Percentiles rank a stretch among this genome's conserved stretches.
Evolutionary conservation across 1,140 invertebrate genomes (phyloP).

Genomic region (Whitmania pigra): DNA sequence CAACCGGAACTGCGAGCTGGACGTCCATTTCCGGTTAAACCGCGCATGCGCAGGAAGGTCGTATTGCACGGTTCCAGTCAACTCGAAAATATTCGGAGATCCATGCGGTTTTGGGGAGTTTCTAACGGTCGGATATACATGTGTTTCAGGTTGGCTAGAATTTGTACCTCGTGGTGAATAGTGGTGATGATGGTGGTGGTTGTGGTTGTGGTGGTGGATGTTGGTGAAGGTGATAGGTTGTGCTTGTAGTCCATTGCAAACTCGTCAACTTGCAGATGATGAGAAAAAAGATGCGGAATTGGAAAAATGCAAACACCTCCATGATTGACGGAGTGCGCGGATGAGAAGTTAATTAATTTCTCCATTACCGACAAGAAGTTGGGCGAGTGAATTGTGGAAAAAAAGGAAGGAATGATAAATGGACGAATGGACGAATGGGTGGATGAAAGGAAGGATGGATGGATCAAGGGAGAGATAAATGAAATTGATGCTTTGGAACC

Average conservation of each 20-base stretch:
- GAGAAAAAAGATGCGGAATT: slow-evolving; percentile 17
- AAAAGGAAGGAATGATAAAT: slow-evolving; percentile 22
- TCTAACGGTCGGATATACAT: slow-evolving; percentile 22
- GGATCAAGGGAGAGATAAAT: not conserved
- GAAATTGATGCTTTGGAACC: too few relatives aligned
- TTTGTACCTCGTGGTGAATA: not conserved
- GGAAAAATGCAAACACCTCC: slow-evolving; percentile 1
- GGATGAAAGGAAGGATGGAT: slow-evolving; percentile 16
- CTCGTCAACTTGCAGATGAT: not conserved
- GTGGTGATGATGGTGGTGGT: not conserved
- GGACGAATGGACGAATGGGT: slow-evolving; percentile 15
- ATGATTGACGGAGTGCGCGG: slow-evolving; percentile 13
- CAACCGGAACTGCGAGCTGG: slow-evolving; percentile 23
- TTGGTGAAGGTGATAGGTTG: not conserved
- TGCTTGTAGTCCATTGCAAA: not conserved
- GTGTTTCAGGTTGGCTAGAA: slow-evolving; percentile 18
- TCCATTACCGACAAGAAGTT: not conserved
- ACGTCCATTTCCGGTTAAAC: slow-evolving; percentile 25
- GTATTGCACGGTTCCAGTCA: slow-evolving; percentile 20
- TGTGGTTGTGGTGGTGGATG: not conserved
- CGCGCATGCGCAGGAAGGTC: slow-evolving; percentile 23
- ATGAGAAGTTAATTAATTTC: slow-evolving; percentile 9
- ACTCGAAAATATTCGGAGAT: slow-evolving; percentile 21
- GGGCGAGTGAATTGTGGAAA: slow-evolving; percentile 20
- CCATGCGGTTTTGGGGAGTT: slow-evolving; percentile 25